Percentiles rank a stretch among this genome's conserved stretches.
These are phyloP conservation scores for Ranitomeya imitator DNA, from an alignment of 2,113 vertebrate species.

Conservation along the genomic window DNA sequence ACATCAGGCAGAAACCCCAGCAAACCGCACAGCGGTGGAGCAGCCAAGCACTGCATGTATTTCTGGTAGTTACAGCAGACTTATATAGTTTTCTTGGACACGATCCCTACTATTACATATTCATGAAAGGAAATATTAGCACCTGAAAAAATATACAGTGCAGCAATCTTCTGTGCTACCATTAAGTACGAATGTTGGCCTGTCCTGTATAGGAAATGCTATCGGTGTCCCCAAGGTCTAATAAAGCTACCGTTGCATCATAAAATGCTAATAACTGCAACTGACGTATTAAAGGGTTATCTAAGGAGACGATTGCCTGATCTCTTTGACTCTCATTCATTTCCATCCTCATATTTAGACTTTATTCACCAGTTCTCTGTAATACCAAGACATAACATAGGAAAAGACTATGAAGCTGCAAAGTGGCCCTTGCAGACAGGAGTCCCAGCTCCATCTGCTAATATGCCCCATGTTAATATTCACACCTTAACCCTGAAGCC, in stretches of 20 bases:
- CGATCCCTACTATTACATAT: constrained; percentile 39
- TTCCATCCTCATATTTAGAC: not conserved
- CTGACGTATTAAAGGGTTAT: not conserved
- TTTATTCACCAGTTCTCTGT: not conserved
- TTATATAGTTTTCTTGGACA: constrained; percentile 34
- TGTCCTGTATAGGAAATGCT: not conserved
- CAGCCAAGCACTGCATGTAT: constrained; percentile 21
- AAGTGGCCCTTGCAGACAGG: too few relatives aligned
- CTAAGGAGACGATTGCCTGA: not conserved
- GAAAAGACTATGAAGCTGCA: not conserved
- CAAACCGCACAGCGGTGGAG: constrained; percentile 26
- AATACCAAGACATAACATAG: not conserved
- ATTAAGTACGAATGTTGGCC: not conserved
- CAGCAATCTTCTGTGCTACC: not conserved
- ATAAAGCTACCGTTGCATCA: not conserved
- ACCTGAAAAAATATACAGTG: constrained; percentile 27
- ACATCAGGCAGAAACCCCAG: constrained; percentile 16
- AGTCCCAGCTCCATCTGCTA: too few relatives aligned
- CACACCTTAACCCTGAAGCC: too few relatives aligned
- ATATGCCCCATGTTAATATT: too few relatives aligned
- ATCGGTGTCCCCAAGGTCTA: not conserved
- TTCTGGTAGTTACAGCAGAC: constrained; percentile 32
- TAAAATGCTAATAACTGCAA: not conserved
- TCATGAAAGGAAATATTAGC: constrained; percentile 43
- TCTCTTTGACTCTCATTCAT: not conserved